Percentiles rank a stretch among this genome's conserved stretches.
Evolutionary conservation across 2,888 invertebrate species (phyloP).

Genomic region (Lasioglossum zephyrum): DNA sequence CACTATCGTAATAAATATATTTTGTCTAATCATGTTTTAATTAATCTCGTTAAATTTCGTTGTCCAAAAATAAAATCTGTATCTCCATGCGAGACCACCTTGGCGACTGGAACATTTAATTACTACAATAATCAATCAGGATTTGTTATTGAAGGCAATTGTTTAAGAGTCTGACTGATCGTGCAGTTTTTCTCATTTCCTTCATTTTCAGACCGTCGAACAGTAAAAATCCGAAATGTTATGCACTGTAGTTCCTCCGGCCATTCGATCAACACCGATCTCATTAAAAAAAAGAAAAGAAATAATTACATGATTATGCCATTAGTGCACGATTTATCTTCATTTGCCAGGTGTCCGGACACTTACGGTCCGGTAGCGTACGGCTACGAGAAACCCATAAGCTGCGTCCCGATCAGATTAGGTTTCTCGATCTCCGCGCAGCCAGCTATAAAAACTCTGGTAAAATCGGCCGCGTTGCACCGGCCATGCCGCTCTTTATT

Average conservation of each 20-base stretch:
- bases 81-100: no score
- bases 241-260: neutral
- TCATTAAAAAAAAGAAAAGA: neutral
- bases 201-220: neutral
- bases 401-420: slow-evolving; percentile 16
- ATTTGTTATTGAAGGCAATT: neutral
- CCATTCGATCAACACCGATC: neutral
- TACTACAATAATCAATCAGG: no score
- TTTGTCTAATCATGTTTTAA: no score
- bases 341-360: slow-evolving; percentile 4
- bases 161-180: neutral
- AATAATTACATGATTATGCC: neutral
- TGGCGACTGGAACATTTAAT: no score
- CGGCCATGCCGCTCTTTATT: slow-evolving; percentile 5
- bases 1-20: no score
- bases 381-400: neutral
- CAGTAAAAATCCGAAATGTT: neutral
- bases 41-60: no score
- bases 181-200: neutral
- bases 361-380: neutral
- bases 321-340: slow-evolving; percentile 13
- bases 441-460: slow-evolving; percentile 14
- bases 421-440: neutral
- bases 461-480: neutral
- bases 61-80: no score